Base-by-base conservation (phyloP, 2,888 invertebrate species). In the Orgyia antiqua region DNA sequence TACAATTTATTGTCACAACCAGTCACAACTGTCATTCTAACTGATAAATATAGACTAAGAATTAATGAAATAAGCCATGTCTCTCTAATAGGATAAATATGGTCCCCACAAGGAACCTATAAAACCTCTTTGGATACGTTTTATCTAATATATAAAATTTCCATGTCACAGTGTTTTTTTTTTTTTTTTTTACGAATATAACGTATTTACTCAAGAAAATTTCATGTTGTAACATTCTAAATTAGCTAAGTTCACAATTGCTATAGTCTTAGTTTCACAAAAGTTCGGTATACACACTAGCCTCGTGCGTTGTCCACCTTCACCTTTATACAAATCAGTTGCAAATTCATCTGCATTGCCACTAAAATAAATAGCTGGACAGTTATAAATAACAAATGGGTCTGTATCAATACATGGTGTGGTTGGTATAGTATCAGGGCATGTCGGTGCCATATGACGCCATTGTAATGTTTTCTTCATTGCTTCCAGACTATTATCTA, bases 401-500 rank as follows among this genome's bases (percentile, higher is more conserved):
- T 98, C 98, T 6, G 87, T 88, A 18, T 92, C 89, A 42, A 90
- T 88, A 64, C 92, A 97, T 0, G 98, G 97, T 65, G 94, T 96
- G 61, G 94, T 92, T 0, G 93, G 91, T 45, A 98, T 87, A 0
- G 97, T 97, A 68, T 99, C 98, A 0, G 99, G 99, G 13, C 94
- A 93, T 2, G 98, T 97, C 0, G 99, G 99, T 0, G 95, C 94
- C 19, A 97, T 69, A 70, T 98, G 98, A 11, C 93, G 90, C 97
- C 98, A 98, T 31, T 88, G 75, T 12, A 99, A 76, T 10, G 94
- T 94, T 53, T 88, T 90, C 60, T 93, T 91, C 61, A 98, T 79
- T 18, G 93, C 93, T 32, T 93, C 91, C 20, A 98, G 53, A 0
- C 91, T 84, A 44, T 92, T 88, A 1, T 89, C 88, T 10, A 94